These are phyloP conservation scores for Erethizon dorsatum DNA, from an alignment of 2,797 vertebrate species.

Conservation along the genomic window DNA sequence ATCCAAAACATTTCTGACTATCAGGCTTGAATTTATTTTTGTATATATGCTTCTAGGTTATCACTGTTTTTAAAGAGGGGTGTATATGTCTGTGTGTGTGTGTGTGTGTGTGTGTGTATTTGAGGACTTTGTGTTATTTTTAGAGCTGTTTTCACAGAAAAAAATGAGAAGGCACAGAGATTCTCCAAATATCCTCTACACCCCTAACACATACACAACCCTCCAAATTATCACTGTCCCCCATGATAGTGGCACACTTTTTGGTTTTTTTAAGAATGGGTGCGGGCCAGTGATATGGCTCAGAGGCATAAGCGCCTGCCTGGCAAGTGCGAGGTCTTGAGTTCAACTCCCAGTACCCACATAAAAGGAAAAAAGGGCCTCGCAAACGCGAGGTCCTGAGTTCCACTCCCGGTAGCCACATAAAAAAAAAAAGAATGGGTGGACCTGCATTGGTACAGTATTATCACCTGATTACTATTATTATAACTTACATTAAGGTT, in stretches of 20 bases:
- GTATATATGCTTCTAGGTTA: neutral
- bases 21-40: neutral
- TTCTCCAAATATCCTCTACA: neutral
- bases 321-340: too few relatives aligned
- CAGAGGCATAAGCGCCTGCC: too few relatives aligned
- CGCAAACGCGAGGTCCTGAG: too few relatives aligned
- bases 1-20: neutral
- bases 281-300: too few relatives aligned
- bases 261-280: neutral
- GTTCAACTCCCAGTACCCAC: too few relatives aligned
- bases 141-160: neutral
- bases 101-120: neutral
- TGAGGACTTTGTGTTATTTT: neutral
- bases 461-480: neutral
- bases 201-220: neutral
- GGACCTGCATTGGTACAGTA: neutral
- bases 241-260: rapidly evolving
- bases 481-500: neutral
- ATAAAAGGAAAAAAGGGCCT: too few relatives aligned
- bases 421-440: too few relatives aligned
- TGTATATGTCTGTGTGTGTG: too few relatives aligned
- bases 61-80: neutral
- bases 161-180: neutral
- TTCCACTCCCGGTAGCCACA: too few relatives aligned
- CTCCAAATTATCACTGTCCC: neutral